Evolutionary conservation across 2,113 vertebrate species (phyloP).

Genomic region (Willisornis vidua): DNA sequence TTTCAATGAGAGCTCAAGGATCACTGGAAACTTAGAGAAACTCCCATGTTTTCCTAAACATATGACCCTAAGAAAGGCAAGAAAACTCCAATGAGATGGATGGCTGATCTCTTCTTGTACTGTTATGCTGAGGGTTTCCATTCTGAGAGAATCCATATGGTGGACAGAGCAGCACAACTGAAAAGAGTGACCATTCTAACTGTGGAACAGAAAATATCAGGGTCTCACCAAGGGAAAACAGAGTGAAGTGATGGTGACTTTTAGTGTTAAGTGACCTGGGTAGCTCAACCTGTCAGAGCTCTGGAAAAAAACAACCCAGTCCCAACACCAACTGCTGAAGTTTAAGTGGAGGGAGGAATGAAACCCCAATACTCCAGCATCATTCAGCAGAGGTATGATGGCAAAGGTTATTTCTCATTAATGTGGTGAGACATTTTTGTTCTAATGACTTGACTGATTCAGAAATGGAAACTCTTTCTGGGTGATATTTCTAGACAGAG

Average conservation of each 20-base stretch:
- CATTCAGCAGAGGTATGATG: neutral
- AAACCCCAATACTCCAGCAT: neutral
- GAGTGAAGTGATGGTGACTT: neutral
- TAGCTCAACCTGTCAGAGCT: neutral
- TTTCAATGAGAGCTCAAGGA: constrained; percentile 47
- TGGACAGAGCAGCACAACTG: neutral
- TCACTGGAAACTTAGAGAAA: constrained; percentile 54
- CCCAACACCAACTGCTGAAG: neutral
- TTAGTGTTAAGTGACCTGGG: neutral
- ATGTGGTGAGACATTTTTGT: neutral
- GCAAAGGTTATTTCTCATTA: neutral
- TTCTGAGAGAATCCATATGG: neutral
- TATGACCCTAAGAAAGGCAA: neutral
- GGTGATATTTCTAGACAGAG: constrained; percentile 46
- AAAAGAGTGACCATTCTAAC: neutral
- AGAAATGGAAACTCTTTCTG: constrained; percentile 42
- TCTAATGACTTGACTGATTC: constrained; percentile 7
- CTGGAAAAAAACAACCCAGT: neutral
- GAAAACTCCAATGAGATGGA: neutral
- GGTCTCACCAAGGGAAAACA: neutral
- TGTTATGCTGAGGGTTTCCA: neutral
- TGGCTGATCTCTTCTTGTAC: neutral
- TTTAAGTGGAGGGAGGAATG: neutral
- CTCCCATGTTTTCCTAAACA: neutral
- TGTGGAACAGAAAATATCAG: neutral